Evolutionary conservation across 2,113 vertebrate species (phyloP).

Genomic region (Poeciliopsis turrubarensis): DNA sequence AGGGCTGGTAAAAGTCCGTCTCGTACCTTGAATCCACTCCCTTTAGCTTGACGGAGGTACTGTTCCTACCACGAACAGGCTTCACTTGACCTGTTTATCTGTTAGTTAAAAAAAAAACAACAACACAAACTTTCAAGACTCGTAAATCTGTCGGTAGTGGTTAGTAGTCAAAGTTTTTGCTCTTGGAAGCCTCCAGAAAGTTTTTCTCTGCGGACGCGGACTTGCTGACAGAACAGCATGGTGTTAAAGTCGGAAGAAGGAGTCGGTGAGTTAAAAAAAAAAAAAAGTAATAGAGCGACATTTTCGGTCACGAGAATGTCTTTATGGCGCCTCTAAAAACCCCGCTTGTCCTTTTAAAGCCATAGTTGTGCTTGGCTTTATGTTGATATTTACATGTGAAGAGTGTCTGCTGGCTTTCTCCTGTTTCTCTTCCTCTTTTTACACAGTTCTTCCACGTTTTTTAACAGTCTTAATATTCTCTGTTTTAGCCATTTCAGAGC

Average conservation of each 20-base stretch:
- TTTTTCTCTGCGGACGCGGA: conserved; percentile 20
- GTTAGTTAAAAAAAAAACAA: background rate
- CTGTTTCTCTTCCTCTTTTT: background rate
- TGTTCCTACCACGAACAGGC: background rate
- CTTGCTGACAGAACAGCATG: conserved; percentile 63
- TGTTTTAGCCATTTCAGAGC: background rate
- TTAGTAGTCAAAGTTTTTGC: conserved; percentile 4
- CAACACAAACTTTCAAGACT: background rate
- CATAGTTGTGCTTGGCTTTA: background rate
- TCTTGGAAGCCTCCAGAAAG: conserved; percentile 27
- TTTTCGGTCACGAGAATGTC: background rate
- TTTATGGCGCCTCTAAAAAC: background rate
- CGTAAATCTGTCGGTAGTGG: background rate
- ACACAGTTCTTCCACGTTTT: background rate
- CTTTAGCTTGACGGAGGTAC: conserved; percentile 26
- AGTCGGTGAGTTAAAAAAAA: conserved; percentile 75
- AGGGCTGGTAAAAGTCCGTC: conserved; percentile 38
- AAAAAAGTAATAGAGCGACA: background rate
- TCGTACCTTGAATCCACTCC: conserved; percentile 61
- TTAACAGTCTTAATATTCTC: background rate
- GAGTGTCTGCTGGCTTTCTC: background rate
- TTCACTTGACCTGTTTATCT: background rate
- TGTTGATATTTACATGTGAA: background rate
- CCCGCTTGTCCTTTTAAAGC: fast-evolving
- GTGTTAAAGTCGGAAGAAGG: conserved; percentile 85